A percentile compares a stretch with the other conserved stretches of the same genome.
Evolutionary conservation across 2,797 vertebrate species (phyloP).

Genomic region (Pantherophis alleghaniensis): DNA sequence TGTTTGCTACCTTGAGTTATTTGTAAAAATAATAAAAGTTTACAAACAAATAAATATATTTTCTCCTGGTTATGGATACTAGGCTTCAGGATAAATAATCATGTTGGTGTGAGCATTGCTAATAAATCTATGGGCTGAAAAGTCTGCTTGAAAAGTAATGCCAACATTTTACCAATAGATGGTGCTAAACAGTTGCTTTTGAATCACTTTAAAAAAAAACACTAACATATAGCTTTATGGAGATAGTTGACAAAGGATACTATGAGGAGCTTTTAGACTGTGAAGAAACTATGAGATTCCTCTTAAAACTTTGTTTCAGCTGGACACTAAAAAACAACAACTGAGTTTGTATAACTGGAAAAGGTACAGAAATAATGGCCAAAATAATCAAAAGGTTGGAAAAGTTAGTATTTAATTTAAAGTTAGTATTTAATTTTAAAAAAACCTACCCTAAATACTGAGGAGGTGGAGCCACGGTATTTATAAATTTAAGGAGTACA

Average conservation of each 20-base stretch:
- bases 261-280: too few relatives aligned
- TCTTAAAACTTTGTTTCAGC: not conserved
- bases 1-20: not conserved
- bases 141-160: not conserved
- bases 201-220: not conserved
- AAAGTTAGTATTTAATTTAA: not conserved
- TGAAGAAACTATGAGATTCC: not conserved
- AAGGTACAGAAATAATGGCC: not conserved
- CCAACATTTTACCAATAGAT: conserved; percentile 52
- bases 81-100: not conserved
- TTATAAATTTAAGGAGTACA: not conserved
- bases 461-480: not conserved
- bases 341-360: not conserved
- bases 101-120: not conserved
- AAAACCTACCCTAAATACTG: not conserved
- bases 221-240: not conserved
- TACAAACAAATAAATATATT: not conserved
- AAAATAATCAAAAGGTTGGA: not conserved
- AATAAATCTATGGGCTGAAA: not conserved
- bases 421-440: not conserved
- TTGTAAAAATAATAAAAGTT: not conserved
- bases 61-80: not conserved
- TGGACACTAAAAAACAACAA: not conserved
- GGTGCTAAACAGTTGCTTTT: conserved; percentile 54
- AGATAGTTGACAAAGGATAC: not conserved